Percentiles rank a stretch among this genome's conserved stretches.
These are phyloP conservation scores for Hoplostethus atlanticus DNA, from an alignment of 2,797 vertebrate species.

Conservation along the genomic window DNA sequence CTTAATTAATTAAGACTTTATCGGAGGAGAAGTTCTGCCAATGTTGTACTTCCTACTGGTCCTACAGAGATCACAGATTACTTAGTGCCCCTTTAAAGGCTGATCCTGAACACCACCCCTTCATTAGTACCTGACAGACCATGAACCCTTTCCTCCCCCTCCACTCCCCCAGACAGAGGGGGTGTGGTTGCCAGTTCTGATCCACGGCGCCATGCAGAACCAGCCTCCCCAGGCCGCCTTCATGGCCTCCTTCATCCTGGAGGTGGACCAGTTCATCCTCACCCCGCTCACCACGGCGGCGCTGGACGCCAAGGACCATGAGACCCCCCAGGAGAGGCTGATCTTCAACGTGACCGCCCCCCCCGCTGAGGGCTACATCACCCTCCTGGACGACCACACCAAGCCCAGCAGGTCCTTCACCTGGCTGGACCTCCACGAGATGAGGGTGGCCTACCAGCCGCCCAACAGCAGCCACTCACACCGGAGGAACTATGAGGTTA, in stretches of 20 bases:
- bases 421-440: conserved; percentile 81
- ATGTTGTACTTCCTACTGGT: too few relatives aligned
- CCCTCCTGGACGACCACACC: conserved; percentile 80
- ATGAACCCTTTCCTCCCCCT: neutral
- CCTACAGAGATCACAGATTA: too few relatives aligned
- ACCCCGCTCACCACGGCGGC: conserved; percentile 72
- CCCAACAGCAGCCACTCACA: conserved; percentile 77
- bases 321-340: conserved; percentile 76
- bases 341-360: conserved; percentile 73
- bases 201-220: conserved; percentile 82
- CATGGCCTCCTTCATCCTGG: conserved; percentile 83
- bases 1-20: too few relatives aligned
- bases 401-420: conserved; percentile 80
- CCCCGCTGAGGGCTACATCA: conserved; percentile 74
- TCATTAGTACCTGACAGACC: too few relatives aligned
- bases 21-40: too few relatives aligned
- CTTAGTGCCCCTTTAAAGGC: too few relatives aligned
- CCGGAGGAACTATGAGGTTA: conserved; percentile 86
- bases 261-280: conserved; percentile 87
- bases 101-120: too few relatives aligned
- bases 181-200: conserved; percentile 80
- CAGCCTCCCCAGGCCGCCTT: conserved; percentile 78
- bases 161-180: conserved; percentile 74
- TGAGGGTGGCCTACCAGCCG: conserved; percentile 88
- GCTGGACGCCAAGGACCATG: conserved; percentile 80